Evolutionary conservation across 2,888 invertebrate genomes (phyloP), one percentile per base, ranked within the genome.

Genomic region (Heliconius ethilla): DNA sequence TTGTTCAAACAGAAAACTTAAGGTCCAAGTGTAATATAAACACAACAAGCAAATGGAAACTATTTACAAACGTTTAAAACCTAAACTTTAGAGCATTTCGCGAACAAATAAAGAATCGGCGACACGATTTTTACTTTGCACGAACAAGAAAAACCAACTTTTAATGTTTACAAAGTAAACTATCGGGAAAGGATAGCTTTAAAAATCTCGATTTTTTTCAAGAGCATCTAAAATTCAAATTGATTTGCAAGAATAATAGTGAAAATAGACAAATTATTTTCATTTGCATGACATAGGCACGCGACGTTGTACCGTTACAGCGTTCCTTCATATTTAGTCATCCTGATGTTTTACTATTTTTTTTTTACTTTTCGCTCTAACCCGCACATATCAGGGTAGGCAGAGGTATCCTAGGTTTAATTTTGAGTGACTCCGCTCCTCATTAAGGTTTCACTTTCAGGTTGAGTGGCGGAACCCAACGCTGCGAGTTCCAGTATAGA

Each of bases 31-130:
- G 80, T 70, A 74, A 78, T 70, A 81, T 79, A 81, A 78, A 81
- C 25, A 78, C 45, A 29, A 70, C 55, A 75, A 73, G 67, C 51
- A 70, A 63, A 59, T 29, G 59, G 45, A 77, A 76, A 75, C 70
- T 77, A 76, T 81, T 81, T 78, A 78, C 81, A 76, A 76, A 79
- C 79, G 75, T 76, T 81, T 76, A 70, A 77, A 78, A 77, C 70
- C 77, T 81, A 74, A 80, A 75, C 83, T 82, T 77, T 70, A 81
- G 82, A 79, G 79, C 84, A 82, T 86, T 89, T 91, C 86, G 86
- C 90, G 85, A 80, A 87, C 88, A 91, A 89, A 92, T 84, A 89
- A 87, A 85, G 87, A 87, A 91, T 90, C 90, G 90, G 89, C 90
- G 85, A 87, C 84, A 82, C 78, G 77, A 81, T 78, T 86, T 86